phyloP scores from a whole-genome alignment of 2,797 vertebrate species.

The Karalla daura region DNA sequence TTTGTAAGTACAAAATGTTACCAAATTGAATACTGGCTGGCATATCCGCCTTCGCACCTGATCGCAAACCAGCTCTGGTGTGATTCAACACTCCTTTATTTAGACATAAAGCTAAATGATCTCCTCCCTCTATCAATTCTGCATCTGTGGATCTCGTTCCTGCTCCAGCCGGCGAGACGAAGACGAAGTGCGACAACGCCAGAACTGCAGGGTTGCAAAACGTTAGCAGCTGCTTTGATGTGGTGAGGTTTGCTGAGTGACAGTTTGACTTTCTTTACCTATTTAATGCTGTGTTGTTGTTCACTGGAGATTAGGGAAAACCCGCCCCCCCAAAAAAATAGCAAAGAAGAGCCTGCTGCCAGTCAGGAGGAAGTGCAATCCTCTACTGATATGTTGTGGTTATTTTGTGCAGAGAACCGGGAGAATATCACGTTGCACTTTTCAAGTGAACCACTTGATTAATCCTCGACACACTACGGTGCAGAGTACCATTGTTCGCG shows the following conservation, averaged over 20 bases:
- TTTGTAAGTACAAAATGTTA: not conserved
- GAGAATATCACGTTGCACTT: conserved; percentile 9
- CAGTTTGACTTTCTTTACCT: not conserved
- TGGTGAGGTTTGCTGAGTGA: not conserved
- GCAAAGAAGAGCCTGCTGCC: not conserved
- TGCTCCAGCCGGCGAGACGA: not conserved
- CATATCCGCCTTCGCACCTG: not conserved
- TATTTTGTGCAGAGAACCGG: conserved; percentile 2
- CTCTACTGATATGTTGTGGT: not conserved
- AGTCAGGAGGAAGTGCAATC: not conserved
- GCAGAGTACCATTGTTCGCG: not conserved
- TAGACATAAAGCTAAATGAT: not conserved
- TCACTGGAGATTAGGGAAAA: not conserved
- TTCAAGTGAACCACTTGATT: conserved; percentile 6
- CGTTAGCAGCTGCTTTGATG: not conserved
- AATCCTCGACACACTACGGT: conserved; percentile 10
- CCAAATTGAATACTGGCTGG: not conserved
- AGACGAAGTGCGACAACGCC: conserved; percentile 20
- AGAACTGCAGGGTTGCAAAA: conserved; percentile 1
- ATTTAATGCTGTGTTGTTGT: conserved; percentile 7
- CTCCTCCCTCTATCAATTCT: conserved; percentile 2
- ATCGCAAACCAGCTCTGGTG: not conserved
- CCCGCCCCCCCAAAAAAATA: too few species aligned
- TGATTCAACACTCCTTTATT: not conserved
- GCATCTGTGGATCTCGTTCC: not conserved